Evolutionary conservation across 2,797 vertebrate genomes (phyloP).

Genomic region (Buceros bicornis): DNA sequence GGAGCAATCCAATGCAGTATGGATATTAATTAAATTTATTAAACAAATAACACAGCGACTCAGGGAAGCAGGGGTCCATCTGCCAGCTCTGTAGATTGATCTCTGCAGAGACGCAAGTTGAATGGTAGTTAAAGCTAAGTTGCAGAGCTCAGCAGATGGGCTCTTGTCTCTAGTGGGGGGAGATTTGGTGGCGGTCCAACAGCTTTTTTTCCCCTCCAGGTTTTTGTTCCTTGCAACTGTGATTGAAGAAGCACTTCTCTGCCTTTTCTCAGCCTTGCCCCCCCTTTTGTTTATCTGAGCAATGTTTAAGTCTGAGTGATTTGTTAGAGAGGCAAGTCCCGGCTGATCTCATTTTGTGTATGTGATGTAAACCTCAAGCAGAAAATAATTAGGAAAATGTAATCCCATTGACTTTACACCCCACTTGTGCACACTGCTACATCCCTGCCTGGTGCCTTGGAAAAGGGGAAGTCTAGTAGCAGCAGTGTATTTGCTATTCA

Average conservation of each 20-base stretch:
- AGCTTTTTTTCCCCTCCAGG: conserved; percentile 86
- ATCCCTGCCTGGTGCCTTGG: conserved; percentile 63
- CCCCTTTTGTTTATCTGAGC: conserved; percentile 84
- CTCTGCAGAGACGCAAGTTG: conserved; percentile 85
- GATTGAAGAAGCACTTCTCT: conserved; percentile 82
- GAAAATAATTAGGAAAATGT: conserved; percentile 87
- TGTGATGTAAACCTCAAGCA: conserved; percentile 82
- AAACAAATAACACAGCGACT: conserved; percentile 91
- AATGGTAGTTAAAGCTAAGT: conserved; percentile 85
- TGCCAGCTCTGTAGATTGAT: conserved; percentile 86
- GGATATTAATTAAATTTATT: conserved; percentile 97
- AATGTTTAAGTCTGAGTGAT: conserved; percentile 86
- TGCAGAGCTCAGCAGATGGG: conserved; percentile 91
- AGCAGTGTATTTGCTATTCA: conserved; percentile 6
- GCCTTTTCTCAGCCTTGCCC: conserved; percentile 83
- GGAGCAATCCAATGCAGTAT: conserved; percentile 84
- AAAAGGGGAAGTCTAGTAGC: conserved; percentile 31
- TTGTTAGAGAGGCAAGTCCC: conserved; percentile 81
- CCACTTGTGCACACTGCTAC: conserved; percentile 72
- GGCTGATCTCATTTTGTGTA: conserved; percentile 82
- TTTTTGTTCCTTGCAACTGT: conserved; percentile 86
- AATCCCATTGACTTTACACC: conserved; percentile 86
- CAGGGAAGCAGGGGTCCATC: conserved; percentile 87
- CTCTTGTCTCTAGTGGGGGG: conserved; percentile 85
- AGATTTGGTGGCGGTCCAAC: conserved; percentile 88